A percentile compares a stretch with the other conserved stretches of the same genome.
phyloP scores from a whole-genome alignment of 2,797 vertebrate genomes.

The Cossypha heuglini region DNA sequence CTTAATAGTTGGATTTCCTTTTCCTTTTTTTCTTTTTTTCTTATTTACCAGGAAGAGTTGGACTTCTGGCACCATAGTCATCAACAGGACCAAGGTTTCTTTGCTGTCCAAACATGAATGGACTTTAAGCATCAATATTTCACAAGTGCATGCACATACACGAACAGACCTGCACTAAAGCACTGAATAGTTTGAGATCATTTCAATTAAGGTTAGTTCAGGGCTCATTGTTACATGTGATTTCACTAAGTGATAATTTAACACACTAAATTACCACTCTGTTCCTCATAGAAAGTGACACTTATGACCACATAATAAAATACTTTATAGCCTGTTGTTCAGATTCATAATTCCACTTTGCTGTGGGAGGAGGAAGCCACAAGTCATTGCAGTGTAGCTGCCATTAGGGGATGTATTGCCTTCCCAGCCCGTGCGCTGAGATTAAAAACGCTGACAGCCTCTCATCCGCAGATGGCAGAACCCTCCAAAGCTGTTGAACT shows the following conservation, averaged over 20 bases:
- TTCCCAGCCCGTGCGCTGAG: neutral
- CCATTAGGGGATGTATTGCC: neutral
- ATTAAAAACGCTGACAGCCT: conserved; percentile 40
- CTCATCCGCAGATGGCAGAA: conserved; percentile 22
- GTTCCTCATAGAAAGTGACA: conserved; percentile 16
- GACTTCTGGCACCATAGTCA: neutral
- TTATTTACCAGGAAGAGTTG: accelerated
- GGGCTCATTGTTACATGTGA: neutral
- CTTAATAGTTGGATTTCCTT: neutral
- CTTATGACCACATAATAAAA: conserved; percentile 40
- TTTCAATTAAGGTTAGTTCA: conserved; percentile 32
- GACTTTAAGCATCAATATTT: neutral
- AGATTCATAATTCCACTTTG: conserved; percentile 34
- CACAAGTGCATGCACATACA: neutral
- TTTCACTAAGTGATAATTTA: conserved; percentile 41
- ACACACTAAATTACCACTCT: neutral
- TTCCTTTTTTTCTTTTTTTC: too few species aligned
- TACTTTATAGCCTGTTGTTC: conserved; percentile 33
- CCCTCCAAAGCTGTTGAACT: conserved; percentile 46
- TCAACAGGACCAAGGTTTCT: neutral
- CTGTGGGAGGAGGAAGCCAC: neutral
- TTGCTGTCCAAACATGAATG: neutral
- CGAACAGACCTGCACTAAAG: neutral
- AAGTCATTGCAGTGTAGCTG: conserved; percentile 19
- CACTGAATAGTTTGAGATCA: neutral